phyloP scores from a whole-genome alignment of 2,113 vertebrate species.

The Pomatorhinus ruficollis region DNA sequence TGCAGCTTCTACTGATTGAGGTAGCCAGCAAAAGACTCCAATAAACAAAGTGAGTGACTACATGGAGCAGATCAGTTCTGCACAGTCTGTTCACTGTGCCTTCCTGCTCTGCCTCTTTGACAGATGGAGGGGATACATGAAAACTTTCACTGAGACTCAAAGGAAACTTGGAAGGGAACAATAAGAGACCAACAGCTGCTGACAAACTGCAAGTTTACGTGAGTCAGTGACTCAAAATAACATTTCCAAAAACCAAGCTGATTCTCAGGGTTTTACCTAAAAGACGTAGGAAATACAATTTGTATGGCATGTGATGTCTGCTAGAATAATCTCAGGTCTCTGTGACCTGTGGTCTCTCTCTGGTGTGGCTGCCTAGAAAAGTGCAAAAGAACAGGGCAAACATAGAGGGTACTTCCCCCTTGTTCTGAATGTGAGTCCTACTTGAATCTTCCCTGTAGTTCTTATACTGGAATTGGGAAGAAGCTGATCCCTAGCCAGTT shows the following conservation, averaged over 20 bases:
- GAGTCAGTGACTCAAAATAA: neutral
- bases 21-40: neutral
- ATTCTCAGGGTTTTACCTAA: neutral
- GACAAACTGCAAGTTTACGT: neutral
- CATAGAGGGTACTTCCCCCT: fast-evolving
- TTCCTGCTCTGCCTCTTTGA: neutral
- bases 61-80: fast-evolving
- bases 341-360: neutral
- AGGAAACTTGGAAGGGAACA: neutral
- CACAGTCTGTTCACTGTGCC: neutral
- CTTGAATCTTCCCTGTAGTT: neutral
- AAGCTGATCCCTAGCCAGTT: neutral
- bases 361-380: neutral
- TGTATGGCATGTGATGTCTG: neutral
- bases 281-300: neutral
- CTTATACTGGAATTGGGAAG: neutral
- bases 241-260: neutral
- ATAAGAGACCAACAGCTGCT: neutral
- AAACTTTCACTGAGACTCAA: neutral
- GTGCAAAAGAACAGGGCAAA: neutral
- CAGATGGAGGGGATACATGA: neutral
- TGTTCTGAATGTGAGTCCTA: neutral
- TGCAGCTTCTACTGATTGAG: neutral
- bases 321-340: neutral
- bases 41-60: fast-evolving